A percentile compares a stretch with the other conserved stretches of the same genome.
These are phyloP conservation scores for Dione vanillae DNA, from an alignment of 2,888 invertebrate genomes.

Conservation along the genomic window DNA sequence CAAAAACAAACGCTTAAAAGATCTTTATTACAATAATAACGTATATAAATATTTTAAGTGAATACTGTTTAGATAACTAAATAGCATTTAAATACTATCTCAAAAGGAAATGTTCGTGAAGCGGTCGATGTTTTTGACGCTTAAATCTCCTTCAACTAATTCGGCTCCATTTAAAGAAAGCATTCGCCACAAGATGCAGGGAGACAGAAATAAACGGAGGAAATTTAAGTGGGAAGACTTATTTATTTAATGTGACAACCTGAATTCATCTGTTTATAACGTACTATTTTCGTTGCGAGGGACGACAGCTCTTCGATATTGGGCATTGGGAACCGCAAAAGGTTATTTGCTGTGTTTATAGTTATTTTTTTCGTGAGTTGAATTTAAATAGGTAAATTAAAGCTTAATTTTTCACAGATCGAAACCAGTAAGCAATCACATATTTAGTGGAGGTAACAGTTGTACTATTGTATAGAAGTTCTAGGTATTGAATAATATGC, in stretches of 20 bases:
- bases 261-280: conserved; percentile 68
- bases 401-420: too few relatives aligned
- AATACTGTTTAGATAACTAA: conserved; percentile 21
- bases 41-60: conserved; percentile 5
- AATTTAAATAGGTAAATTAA: background rate
- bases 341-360: background rate
- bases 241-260: conserved; percentile 77
- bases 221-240: conserved; percentile 71
- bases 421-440: background rate
- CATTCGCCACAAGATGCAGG: conserved; percentile 56
- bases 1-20: conserved; percentile 15
- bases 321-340: conserved; percentile 3
- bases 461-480: too few relatives aligned
- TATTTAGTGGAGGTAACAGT: too few relatives aligned
- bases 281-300: conserved; percentile 58
- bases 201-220: conserved; percentile 74
- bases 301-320: conserved; percentile 14
- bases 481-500: too few relatives aligned
- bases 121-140: conserved; percentile 44
- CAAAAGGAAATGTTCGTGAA: conserved; percentile 33
- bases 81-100: conserved; percentile 5
- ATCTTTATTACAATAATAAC: background rate
- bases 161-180: conserved; percentile 61
- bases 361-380: background rate
- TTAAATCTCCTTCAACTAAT: conserved; percentile 56